phyloP scores from a whole-genome alignment of 2,797 vertebrate genomes.

The Hippopotamyrus pictus region DNA sequence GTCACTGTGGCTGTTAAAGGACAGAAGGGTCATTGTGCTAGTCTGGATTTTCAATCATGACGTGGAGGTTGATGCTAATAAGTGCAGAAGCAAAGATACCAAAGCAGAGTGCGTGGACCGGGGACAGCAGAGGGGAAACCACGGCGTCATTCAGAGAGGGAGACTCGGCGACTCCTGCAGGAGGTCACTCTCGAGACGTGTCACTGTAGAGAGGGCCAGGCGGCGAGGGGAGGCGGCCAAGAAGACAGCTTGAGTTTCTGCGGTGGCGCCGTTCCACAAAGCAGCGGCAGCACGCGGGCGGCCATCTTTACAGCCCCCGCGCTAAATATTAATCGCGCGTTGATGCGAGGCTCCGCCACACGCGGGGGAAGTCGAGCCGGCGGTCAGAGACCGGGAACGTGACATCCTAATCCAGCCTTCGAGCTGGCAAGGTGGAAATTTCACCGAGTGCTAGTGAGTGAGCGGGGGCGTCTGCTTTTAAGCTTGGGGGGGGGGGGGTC shows the following conservation, averaged over 20 bases:
- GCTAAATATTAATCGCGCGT: background rate
- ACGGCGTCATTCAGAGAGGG: background rate
- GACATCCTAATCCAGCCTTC: background rate
- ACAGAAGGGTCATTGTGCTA: background rate
- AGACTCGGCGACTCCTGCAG: background rate
- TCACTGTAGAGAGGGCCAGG: background rate
- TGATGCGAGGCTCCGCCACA: background rate
- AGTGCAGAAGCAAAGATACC: background rate
- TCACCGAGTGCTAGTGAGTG: background rate
- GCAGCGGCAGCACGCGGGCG: background rate
- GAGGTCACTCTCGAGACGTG: background rate
- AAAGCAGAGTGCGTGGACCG: background rate
- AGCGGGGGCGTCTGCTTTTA: background rate
- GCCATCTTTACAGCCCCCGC: background rate
- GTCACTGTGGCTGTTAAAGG: background rate
- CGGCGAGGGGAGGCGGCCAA: background rate
- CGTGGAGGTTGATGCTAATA: background rate
- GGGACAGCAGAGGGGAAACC: background rate
- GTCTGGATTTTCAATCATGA: background rate
- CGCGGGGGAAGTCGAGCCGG: background rate
- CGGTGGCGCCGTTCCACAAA: background rate
- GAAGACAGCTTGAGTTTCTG: background rate
- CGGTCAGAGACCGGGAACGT: background rate
- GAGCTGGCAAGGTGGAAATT: background rate
- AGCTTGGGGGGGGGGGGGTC: background rate